Base-by-base conservation (phyloP, 2,888 invertebrate genomes). In the Aquatica leii region DNA sequence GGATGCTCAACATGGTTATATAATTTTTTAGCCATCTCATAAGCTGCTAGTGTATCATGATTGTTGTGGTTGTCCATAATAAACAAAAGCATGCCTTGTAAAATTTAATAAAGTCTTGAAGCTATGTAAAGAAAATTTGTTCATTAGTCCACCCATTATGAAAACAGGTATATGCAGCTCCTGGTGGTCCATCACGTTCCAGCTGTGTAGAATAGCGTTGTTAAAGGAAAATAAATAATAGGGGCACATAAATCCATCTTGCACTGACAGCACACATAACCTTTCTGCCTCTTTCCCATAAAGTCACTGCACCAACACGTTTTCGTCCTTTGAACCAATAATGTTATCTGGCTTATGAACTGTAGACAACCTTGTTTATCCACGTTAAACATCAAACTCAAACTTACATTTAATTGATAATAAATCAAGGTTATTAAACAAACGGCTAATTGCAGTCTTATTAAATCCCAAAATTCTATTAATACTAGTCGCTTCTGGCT, bases 101-200 rank as follows among this genome's bases (percentile, higher is more conserved):
- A 35, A n/a, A 46, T 35, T 52, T 46, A 17, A 20, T 18, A 31
- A 61, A 55, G 31, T 63, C 54, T 21, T 54, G 31, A 12, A 63
- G 43, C 59, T 54, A 59, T 35, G 9, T 43, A 12, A 55, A n/a
- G 40, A 64, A 64, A 14, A 60, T 43, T 41, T 50, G 24, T 31
- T 63, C 48, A 63, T 63, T 57, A 9, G 52, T 54, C 59, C 48
- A 59, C n/a, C 58, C 53, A 59, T 63, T 63, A 18, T 59, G 18
- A n/a, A 48, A 59, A 31, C 59, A 63, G 14, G 37, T 58, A 37
- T 59, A 63, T 20, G 53, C 50, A 54, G 59, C 63, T 48, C 35
- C 59, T 35, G 48, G 15, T 34, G 63, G 54, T 14, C 57, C 52
- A 62, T 34, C 57, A 50, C 41, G 43, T 21, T 21, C 17, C n/a